These are phyloP conservation scores for Hassar affinis DNA, from an alignment of 2,113 vertebrate genomes.

Conservation along the genomic window DNA sequence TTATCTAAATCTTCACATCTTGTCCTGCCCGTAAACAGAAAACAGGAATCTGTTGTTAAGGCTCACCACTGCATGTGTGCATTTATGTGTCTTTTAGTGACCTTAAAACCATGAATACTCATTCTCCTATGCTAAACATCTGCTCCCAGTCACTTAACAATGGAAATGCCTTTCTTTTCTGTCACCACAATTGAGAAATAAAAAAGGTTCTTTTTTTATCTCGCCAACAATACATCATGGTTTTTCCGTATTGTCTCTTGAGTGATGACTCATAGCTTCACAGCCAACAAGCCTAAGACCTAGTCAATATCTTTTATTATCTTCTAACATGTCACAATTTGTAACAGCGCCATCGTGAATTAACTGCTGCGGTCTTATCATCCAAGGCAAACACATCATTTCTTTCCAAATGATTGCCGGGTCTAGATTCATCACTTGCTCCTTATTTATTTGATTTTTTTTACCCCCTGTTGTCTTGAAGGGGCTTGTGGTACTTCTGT, in stretches of 20 bases:
- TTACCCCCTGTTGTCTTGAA: background rate
- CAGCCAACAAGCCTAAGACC: background rate
- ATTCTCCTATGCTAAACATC: background rate
- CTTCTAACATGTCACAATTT: slow-evolving; percentile 14
- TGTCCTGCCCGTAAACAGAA: slow-evolving; percentile 57
- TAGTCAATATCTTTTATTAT: slow-evolving; percentile 27
- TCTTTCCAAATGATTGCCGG: slow-evolving; percentile 6
- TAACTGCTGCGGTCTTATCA: slow-evolving; percentile 6
- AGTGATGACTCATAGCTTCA: background rate
- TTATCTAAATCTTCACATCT: slow-evolving; percentile 68
- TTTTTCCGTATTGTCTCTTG: background rate
- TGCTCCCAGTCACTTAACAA: background rate
- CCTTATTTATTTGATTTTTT: background rate
- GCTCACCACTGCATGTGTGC: background rate
- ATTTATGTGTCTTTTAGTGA: background rate
- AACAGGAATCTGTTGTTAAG: slow-evolving; percentile 14
- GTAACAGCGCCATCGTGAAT: slow-evolving; percentile 7
- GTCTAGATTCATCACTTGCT: slow-evolving; percentile 9
- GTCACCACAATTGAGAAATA: background rate
- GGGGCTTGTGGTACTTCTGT: too few species aligned
- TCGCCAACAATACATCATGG: background rate
- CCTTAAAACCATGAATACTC: background rate
- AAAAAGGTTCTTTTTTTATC: background rate
- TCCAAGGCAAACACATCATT: slow-evolving; percentile 6
- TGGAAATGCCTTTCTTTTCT: background rate